Conservation (phyloP, 1,140 invertebrate species). For the Liolophura sinensis region DNA sequence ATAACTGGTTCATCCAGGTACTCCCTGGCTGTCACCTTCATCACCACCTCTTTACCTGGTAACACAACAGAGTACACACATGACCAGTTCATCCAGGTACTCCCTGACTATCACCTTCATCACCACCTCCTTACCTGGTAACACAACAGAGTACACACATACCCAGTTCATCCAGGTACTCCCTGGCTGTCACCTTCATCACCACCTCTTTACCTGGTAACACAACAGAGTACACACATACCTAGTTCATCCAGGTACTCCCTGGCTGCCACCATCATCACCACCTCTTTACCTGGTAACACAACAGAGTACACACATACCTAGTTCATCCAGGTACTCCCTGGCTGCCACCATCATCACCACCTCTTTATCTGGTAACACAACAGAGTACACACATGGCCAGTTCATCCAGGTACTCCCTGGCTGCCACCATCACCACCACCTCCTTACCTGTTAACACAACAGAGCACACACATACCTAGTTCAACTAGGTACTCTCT, state of each 20-base stretch:
- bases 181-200: no score
- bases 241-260: slow-evolving; percentile 80
- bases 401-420: no score
- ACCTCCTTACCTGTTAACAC: no score
- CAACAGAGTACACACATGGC: slow-evolving; percentile 23
- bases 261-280: slow-evolving; percentile 74
- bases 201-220: no score
- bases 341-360: no score
- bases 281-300: slow-evolving; percentile 66
- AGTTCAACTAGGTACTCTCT: slow-evolving; percentile 79
- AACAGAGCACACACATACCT: slow-evolving; percentile 64
- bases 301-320: neutral
- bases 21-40: slow-evolving; percentile 78
- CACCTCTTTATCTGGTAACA: no score
- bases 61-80: slow-evolving; percentile 4
- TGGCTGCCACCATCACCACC: no score
- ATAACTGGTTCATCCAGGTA: slow-evolving; percentile 79
- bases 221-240: slow-evolving; percentile 58
- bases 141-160: slow-evolving; percentile 24
- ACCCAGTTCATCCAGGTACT: no score
- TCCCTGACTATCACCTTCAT: no score
- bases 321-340: no score
- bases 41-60: slow-evolving; percentile 67
- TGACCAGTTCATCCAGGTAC: no score
- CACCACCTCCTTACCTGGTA: no score